Percentiles rank a stretch among this genome's conserved stretches.
These are phyloP conservation scores for Pheosia gnoma DNA, from an alignment of 2,888 invertebrate genomes.

Conservation along the genomic window DNA sequence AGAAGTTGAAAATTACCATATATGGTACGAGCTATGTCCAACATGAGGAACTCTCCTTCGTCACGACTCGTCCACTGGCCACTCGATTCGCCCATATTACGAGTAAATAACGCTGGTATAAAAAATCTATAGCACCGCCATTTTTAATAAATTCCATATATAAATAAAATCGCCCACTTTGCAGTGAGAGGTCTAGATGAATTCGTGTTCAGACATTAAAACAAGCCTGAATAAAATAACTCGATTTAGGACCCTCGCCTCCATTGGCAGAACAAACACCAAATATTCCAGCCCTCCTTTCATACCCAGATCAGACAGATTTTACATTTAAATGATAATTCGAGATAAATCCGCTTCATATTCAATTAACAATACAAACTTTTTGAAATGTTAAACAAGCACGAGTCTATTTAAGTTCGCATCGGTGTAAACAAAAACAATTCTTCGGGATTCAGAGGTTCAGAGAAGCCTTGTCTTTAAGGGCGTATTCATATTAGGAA, in stretches of 20 bases:
- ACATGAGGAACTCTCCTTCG: too few relatives aligned
- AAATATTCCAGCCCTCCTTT: not conserved
- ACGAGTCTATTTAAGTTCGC: conserved; percentile 11
- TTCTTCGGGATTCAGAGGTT: not conserved
- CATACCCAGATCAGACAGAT: not conserved
- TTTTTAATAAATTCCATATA: not conserved
- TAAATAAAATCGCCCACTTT: not conserved
- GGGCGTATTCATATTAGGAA: not conserved
- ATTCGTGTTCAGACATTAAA: not conserved
- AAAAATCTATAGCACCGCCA: not conserved
- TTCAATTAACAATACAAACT: conserved; percentile 16
- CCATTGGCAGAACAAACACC: not conserved
- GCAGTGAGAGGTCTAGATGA: not conserved
- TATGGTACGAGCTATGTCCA: too few relatives aligned
- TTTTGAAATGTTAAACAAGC: not conserved
- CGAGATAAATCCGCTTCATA: conserved; percentile 4
- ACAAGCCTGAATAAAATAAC: not conserved
- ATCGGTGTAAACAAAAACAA: conserved; percentile 16
- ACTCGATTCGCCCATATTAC: too few relatives aligned
- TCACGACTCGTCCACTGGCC: too few relatives aligned
- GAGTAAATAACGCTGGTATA: too few relatives aligned
- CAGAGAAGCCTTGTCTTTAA: not conserved
- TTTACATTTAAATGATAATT: conserved; percentile 3
- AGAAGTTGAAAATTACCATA: too few relatives aligned
- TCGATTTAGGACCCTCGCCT: not conserved